These are phyloP conservation scores for Bombus confusus DNA, from an alignment of 1,140 invertebrate genomes.

Conservation along the genomic window DNA sequence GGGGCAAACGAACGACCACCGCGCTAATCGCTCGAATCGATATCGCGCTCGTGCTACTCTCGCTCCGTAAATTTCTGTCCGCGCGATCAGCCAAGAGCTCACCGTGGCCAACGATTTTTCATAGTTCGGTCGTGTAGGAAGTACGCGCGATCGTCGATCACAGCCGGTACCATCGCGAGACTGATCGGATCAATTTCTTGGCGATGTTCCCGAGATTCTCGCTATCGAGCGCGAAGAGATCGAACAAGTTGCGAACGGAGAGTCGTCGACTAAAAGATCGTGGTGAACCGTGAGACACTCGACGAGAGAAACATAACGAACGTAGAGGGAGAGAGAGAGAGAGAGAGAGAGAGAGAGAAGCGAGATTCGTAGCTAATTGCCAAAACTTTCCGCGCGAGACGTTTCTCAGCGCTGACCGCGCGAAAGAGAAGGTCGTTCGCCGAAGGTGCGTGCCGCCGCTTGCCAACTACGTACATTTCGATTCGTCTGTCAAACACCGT, in stretches of 20 bases:
- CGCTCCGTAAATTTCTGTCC: constrained; percentile 11
- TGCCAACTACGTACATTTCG: constrained; percentile 40
- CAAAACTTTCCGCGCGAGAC: constrained; percentile 34
- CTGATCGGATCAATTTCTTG: background rate
- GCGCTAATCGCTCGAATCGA: constrained; percentile 39
- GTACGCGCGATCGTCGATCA: too few species aligned
- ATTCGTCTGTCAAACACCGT: background rate
- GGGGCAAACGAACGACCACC: constrained; percentile 10
- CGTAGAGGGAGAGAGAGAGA: too few species aligned
- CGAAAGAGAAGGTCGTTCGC: constrained; percentile 27
- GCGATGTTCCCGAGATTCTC: background rate
- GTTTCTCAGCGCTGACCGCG: constrained; percentile 51
- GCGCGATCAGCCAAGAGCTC: background rate
- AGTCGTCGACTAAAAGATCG: too few species aligned
- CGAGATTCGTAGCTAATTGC: constrained; percentile 51
- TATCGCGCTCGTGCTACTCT: constrained; percentile 14
- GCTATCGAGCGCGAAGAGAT: background rate
- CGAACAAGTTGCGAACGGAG: background rate
- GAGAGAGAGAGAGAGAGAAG: too few species aligned
- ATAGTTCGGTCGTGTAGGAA: too few species aligned
- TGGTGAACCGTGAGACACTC: too few species aligned
- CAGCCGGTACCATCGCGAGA: background rate
- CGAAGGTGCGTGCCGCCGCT: constrained; percentile 30
- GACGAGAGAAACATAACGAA: background rate
- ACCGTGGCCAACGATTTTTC: too few species aligned